Evolutionary conservation across 2,888 invertebrate species (phyloP), one percentile per base, ranked within the genome.

Genomic region (Papilio gigon): DNA sequence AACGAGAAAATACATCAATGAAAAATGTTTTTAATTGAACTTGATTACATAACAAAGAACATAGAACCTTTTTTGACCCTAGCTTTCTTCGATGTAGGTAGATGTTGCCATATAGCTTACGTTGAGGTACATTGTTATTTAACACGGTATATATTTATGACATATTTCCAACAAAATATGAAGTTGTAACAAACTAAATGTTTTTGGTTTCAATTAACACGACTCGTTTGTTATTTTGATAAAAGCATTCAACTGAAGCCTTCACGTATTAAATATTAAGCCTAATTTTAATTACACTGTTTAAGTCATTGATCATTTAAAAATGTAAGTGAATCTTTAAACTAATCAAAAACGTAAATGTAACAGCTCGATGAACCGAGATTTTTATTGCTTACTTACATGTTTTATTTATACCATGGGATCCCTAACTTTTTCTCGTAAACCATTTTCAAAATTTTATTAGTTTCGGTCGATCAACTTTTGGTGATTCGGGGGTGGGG

Each of bases 101-200:
- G 4, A 47, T 17, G 12, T 17, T 9, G 42, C 6, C 0, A 40
- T 17, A 17, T 17, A 17, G 33, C 6, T 9, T 9, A 9, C 8
- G 33, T 33, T 33, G 1, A 6, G 1, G 33, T 9, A 33, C 33
- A 33, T 33, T 33, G 6, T 33, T 33, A 33, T 33, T 33, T 20
- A 9, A 8, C 8, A 42, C 20, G 42, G 9, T 11, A 40, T 40
- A 14, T 5, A 40, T n/a, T 40, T n/a, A 1, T 9, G 12, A 47
- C 47, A 50, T 50, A 30, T 53, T 53, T 30, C n/a, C 17, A n/a
- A 17, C 30, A 53, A 53, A 53, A 53, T 30, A 53, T 53, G 17
- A n/a, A 30, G n/a, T 30, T n/a, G 3, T 9, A 53, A 17, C 17
- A 30, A 53, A n/a, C n/a, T 27, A 2, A 22, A n/a, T n/a, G 0